phyloP scores from a whole-genome alignment of 2,888 invertebrate species.

The Mellilla xanthometata region DNA sequence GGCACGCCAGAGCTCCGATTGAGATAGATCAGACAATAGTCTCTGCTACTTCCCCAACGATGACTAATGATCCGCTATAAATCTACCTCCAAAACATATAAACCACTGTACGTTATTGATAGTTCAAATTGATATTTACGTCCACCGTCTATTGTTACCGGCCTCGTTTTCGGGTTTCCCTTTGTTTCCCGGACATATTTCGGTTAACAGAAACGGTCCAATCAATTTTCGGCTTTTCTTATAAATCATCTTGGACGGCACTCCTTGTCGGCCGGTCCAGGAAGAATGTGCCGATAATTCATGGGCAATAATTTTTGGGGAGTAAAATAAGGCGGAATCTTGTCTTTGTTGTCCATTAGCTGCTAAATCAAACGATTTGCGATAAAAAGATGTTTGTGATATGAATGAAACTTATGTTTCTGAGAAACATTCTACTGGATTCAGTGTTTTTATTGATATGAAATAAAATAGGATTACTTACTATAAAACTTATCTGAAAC shows the following conservation, averaged over 20 bases:
- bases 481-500: too few species aligned
- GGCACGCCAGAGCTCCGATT: conserved; percentile 18
- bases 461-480: too few species aligned
- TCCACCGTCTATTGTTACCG: conserved; percentile 35
- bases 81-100: conserved; percentile 26
- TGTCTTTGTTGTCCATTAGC: conserved; percentile 27
- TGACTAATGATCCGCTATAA: conserved; percentile 34
- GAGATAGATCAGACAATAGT: conserved; percentile 30
- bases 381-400: conserved; percentile 10
- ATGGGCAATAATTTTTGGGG: conserved; percentile 42
- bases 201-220: conserved; percentile 51
- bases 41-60: conserved; percentile 26
- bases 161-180: conserved; percentile 45
- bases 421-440: too few species aligned
- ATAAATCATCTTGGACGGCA: conserved; percentile 71
- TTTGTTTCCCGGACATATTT: conserved; percentile 63
- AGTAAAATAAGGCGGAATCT: conserved; percentile 27
- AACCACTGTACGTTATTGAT: conserved; percentile 36
- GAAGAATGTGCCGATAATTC: conserved; percentile 51
- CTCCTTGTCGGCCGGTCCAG: conserved; percentile 37
- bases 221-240: conserved; percentile 69
- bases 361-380: conserved; percentile 14
- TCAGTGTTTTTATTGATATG: too few species aligned
- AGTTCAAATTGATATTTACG: conserved; percentile 39
- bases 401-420: too few species aligned